Percentiles rank a stretch among this genome's conserved stretches.
Conservation (phyloP, 2,113 vertebrate species). For the Equus quagga region DNA sequence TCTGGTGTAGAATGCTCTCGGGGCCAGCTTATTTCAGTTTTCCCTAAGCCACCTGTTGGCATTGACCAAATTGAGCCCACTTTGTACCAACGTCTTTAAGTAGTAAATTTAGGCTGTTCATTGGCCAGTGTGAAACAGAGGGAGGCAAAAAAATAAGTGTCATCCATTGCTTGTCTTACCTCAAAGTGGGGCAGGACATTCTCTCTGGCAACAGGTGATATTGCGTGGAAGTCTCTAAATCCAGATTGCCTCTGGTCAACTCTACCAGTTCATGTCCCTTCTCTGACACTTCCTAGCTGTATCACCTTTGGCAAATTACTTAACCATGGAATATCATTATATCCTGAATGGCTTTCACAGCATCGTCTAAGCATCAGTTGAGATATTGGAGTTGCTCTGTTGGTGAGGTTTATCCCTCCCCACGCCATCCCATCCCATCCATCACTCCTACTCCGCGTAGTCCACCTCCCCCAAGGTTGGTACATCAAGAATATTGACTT, state of each 20-base stretch:
- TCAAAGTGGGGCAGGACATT: background rate
- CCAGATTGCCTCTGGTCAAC: background rate
- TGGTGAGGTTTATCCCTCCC: fast-evolving
- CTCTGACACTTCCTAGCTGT: background rate
- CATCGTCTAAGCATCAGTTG: fast-evolving
- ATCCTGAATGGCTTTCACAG: background rate
- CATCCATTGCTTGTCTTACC: fast-evolving
- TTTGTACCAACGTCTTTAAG: background rate
- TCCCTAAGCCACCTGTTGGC: background rate
- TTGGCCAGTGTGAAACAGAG: background rate
- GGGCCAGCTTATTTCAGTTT: background rate
- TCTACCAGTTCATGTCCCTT: background rate
- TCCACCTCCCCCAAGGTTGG: background rate
- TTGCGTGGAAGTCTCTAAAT: background rate
- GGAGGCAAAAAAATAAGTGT: background rate
- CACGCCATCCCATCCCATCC: fast-evolving
- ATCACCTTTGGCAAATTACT: background rate
- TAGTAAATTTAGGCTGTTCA: background rate
- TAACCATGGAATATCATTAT: background rate
- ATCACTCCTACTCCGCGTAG: fast-evolving
- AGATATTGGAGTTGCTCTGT: fast-evolving
- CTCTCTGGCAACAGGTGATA: background rate
- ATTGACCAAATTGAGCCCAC: background rate
- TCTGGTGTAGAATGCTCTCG: background rate
- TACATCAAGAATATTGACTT: background rate